Percentiles rank a stretch among this genome's conserved stretches.
phyloP scores from a whole-genome alignment of 2,888 invertebrate species.

The Cremastinae sp. region DNA sequence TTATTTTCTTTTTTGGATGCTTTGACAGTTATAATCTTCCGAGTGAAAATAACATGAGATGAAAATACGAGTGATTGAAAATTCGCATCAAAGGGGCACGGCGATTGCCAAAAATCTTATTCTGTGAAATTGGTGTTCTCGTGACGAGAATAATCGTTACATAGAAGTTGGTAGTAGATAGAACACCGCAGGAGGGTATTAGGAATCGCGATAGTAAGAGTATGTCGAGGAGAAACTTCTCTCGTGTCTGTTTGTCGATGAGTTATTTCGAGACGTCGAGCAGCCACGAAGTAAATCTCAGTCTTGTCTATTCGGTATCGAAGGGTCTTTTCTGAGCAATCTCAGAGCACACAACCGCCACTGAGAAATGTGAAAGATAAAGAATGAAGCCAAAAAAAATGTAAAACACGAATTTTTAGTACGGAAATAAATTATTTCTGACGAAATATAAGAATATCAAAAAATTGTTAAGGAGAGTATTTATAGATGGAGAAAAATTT shows the following conservation, averaged over 20 bases:
- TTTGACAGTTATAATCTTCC: not conserved
- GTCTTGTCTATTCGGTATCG: slow-evolving; percentile 66
- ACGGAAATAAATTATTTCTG: not conserved
- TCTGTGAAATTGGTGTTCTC: slow-evolving; percentile 33
- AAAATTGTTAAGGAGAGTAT: not conserved
- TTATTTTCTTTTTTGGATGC: slow-evolving; percentile 3
- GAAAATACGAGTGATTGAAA: slow-evolving; percentile 11
- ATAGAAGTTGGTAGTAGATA: slow-evolving; percentile 30
- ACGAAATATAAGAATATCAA: no score
- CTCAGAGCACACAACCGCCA: slow-evolving; percentile 15
- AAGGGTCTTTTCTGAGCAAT: slow-evolving; percentile 46
- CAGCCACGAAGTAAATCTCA: slow-evolving; percentile 68
- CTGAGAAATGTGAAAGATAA: slow-evolving; percentile 13
- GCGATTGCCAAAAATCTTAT: slow-evolving; percentile 45
- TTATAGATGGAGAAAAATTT: no score
- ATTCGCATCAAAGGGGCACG: not conserved
- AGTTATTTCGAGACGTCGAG: slow-evolving; percentile 68
- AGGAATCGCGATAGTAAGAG: slow-evolving; percentile 36
- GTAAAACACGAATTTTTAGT: not conserved
- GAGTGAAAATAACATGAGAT: slow-evolving; percentile 14
- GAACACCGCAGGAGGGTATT: slow-evolving; percentile 9
- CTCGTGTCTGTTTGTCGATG: slow-evolving; percentile 50
- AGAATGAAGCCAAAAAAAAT: slow-evolving; percentile 6
- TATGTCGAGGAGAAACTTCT: slow-evolving; percentile 36
- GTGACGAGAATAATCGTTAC: slow-evolving; percentile 48